Evolutionary conservation across 1,140 invertebrate genomes (phyloP).

Genomic region (Acyrthosiphon pisum): DNA sequence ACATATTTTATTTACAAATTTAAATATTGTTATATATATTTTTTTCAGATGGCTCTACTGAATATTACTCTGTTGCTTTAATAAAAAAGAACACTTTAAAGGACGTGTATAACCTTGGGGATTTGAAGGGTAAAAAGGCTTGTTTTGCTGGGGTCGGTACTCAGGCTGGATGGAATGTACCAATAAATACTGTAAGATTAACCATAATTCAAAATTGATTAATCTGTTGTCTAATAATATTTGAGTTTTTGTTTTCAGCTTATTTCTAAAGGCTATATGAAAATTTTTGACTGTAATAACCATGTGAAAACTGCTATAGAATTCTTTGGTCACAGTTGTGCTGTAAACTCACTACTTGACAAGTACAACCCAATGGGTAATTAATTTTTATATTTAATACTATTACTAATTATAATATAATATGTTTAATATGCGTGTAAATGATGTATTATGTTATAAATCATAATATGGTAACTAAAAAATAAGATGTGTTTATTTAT

Average conservation of each 20-base stretch:
- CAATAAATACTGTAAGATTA: constrained; percentile 77
- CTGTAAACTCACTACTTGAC: constrained; percentile 88
- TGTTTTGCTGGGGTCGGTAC: constrained; percentile 92
- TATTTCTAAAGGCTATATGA: constrained; percentile 80
- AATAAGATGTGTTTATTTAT: neutral
- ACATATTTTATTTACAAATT: neutral
- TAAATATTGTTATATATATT: constrained; percentile 60
- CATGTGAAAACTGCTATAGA: constrained; percentile 91
- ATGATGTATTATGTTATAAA: neutral
- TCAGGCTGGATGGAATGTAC: constrained; percentile 91
- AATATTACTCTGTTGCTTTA: constrained; percentile 86
- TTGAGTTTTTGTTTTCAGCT: constrained; percentile 68
- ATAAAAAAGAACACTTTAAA: constrained; percentile 73
- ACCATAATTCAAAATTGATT: constrained; percentile 59
- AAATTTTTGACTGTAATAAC: constrained; percentile 93
- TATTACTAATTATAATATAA: neutral
- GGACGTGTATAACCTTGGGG: constrained; percentile 71
- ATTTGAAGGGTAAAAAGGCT: constrained; percentile 78
- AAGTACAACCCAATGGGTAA: constrained; percentile 93
- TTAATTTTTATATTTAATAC: constrained; percentile 53
- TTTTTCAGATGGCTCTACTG: constrained; percentile 62
- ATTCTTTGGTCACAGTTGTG: constrained; percentile 91
- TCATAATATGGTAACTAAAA: neutral
- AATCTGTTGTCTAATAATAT: constrained; percentile 57
- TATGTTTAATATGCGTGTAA: neutral